Evolutionary conservation across 2,888 invertebrate species (phyloP).

Genomic region (Drosophila aldrichi): DNA sequence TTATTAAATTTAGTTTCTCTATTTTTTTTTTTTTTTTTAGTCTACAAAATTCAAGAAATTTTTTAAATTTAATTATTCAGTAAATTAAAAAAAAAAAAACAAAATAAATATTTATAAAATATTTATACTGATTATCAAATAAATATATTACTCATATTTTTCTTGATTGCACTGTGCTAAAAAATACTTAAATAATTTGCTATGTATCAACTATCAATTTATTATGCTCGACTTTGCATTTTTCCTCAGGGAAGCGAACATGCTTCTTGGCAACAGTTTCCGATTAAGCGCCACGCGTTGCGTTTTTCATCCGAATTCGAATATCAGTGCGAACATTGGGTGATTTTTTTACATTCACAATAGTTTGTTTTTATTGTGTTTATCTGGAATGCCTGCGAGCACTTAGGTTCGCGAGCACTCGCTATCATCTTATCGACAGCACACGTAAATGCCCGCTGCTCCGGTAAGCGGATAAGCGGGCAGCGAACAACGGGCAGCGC

Average conservation of each 20-base stretch:
- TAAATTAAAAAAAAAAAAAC: no score
- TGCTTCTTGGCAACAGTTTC: slow-evolving; percentile 14
- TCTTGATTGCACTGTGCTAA: no score
- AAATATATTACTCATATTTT: no score
- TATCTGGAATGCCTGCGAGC: slow-evolving; percentile 14
- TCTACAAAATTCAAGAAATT: background rate
- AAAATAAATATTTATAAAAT: background rate
- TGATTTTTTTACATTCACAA: slow-evolving; percentile 16
- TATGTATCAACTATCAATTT: background rate
- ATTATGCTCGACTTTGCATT: slow-evolving; percentile 2
- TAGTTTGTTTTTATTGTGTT: slow-evolving; percentile 19
- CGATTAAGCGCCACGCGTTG: slow-evolving; percentile 15
- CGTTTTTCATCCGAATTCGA: slow-evolving; percentile 6
- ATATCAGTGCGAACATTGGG: slow-evolving; percentile 16
- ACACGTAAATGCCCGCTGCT: slow-evolving; percentile 21
- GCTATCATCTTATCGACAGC: slow-evolving; percentile 43
- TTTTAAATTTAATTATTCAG: background rate
- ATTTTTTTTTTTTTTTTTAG: no score
- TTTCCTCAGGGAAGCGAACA: slow-evolving; percentile 1
- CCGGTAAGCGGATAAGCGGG: background rate
- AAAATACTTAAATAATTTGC: background rate
- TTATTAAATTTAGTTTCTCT: no score
- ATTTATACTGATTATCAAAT: background rate
- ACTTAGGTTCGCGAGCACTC: slow-evolving; percentile 19
- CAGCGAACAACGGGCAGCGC: background rate